A percentile compares a stretch with the other conserved stretches of the same genome.
These are phyloP conservation scores for Emydoidea blandingii DNA, from an alignment of 2,797 vertebrate species.

Conservation along the genomic window DNA sequence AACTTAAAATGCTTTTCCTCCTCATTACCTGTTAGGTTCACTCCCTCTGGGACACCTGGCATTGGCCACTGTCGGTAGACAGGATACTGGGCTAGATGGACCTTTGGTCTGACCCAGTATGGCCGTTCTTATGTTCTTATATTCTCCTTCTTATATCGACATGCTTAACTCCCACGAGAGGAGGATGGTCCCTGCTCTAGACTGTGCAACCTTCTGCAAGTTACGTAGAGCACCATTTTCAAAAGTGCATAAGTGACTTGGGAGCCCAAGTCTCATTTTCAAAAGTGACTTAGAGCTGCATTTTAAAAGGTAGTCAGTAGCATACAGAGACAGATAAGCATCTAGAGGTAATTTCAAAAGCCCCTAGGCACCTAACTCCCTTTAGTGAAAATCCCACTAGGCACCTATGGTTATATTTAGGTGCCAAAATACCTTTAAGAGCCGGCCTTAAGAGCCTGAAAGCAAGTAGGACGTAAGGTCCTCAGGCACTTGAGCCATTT, in stretches of 20 bases:
- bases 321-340: neutral
- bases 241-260: neutral
- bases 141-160: too few species aligned
- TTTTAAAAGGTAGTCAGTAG: neutral
- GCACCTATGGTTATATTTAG: neutral
- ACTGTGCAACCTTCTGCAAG: neutral
- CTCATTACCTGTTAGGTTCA: too few species aligned
- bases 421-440: neutral
- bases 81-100: too few species aligned
- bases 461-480: neutral
- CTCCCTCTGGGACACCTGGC: too few species aligned
- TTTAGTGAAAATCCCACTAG: too few species aligned
- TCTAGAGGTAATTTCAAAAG: neutral
- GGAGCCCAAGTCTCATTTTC: neutral
- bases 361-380: too few species aligned
- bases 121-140: too few species aligned
- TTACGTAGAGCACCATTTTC: neutral
- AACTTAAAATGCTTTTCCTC: neutral
- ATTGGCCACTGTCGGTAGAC: too few species aligned
- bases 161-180: too few species aligned
- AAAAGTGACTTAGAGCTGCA: neutral
- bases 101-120: too few species aligned
- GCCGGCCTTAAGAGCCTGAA: accelerated
- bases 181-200: neutral
- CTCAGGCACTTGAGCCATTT: neutral